These are phyloP conservation scores for Saiga tatarica DNA, from an alignment of 2,113 vertebrate genomes.

Conservation along the genomic window DNA sequence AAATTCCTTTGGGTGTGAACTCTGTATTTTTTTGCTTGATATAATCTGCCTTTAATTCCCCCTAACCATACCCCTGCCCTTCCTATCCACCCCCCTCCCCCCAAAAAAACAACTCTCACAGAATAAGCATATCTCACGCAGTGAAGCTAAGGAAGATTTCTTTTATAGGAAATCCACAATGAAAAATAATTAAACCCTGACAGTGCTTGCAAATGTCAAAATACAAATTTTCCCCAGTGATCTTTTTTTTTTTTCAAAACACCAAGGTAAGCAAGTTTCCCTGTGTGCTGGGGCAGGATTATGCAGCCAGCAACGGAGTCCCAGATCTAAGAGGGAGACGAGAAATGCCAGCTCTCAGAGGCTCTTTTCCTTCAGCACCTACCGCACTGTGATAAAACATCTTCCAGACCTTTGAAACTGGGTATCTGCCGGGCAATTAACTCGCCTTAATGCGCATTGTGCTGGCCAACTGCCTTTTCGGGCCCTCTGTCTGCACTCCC, in stretches of 20 bases:
- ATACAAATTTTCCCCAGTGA: not conserved
- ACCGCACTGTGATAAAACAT: conserved; percentile 26
- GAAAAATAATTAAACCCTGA: conserved; percentile 65
- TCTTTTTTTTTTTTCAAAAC: conserved; percentile 3
- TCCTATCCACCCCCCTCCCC: fast-evolving
- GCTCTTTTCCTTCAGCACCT: not conserved
- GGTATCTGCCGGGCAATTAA: conserved; percentile 79
- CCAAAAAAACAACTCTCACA: not conserved
- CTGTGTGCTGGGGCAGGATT: conserved; percentile 5
- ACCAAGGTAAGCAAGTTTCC: not conserved
- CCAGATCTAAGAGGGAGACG: not conserved
- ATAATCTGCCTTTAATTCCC: not conserved
- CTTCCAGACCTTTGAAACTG: conserved; percentile 51
- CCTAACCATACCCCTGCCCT: not conserved
- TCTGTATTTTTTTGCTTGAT: not conserved
- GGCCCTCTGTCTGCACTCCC: conserved; percentile 73
- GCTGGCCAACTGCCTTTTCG: conserved; percentile 74
- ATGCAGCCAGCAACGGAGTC: not conserved
- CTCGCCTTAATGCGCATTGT: conserved; percentile 84
- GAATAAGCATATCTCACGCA: not conserved
- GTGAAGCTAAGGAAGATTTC: not conserved
- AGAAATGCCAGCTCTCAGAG: not conserved
- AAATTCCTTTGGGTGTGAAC: not conserved
- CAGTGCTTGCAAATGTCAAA: conserved; percentile 64
- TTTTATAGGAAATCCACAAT: conserved; percentile 44